Conservation (phyloP, 2,888 invertebrate genomes). For the Copidosoma aretas region DNA sequence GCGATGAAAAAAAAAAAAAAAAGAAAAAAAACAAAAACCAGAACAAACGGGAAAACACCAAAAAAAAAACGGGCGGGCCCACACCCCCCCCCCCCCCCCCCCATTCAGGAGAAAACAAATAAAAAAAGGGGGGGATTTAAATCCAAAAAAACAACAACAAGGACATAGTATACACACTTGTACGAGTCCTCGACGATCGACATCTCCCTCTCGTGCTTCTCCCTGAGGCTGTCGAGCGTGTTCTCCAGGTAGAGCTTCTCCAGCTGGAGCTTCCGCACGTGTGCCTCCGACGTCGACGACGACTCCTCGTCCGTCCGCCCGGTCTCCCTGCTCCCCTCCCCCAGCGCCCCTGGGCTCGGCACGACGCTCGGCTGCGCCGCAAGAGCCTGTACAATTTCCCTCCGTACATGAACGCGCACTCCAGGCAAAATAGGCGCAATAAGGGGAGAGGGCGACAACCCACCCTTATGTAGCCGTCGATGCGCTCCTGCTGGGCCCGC, state of each 20-base stretch:
- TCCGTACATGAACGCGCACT: no score
- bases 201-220: slow-evolving; percentile 56
- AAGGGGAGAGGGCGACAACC: no score
- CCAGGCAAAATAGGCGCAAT: no score
- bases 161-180: slow-evolving; percentile 45
- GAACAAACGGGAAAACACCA: no score
- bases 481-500: slow-evolving; percentile 55
- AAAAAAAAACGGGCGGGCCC: no score
- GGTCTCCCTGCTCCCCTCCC: slow-evolving; percentile 21
- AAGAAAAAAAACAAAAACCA: no score
- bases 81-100: no score
- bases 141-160: no score
- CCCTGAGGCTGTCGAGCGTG: slow-evolving; percentile 50
- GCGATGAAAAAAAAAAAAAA: slow-evolving; percentile 21
- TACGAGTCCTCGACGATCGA: slow-evolving; percentile 55
- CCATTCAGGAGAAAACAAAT: not conserved
- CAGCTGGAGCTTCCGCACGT: slow-evolving; percentile 49
- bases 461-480: slow-evolving; percentile 56
- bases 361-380: slow-evolving; percentile 49
- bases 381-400: no score
- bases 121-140: no score
- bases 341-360: slow-evolving; percentile 30
- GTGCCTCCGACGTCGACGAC: slow-evolving; percentile 46
- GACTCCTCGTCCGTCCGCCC: slow-evolving; percentile 34
- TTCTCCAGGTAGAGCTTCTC: slow-evolving; percentile 55